Evolutionary conservation across 2,888 invertebrate species (phyloP).

Genomic region (Erebia epiphron): DNA sequence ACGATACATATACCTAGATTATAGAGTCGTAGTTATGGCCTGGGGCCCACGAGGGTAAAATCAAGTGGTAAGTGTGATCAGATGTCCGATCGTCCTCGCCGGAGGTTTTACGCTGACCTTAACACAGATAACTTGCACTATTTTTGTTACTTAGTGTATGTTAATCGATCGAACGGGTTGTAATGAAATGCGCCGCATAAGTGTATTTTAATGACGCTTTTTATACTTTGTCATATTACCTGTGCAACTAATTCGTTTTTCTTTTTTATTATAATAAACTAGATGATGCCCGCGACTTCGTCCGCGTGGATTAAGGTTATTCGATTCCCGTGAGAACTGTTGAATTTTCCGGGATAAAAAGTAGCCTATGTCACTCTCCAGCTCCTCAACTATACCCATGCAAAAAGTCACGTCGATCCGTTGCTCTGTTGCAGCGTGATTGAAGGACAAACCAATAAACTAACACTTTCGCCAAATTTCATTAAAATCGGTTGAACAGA

Average conservation of each 20-base stretch:
- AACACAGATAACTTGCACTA: conserved; percentile 26
- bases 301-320: too few species aligned
- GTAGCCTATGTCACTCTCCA: too few species aligned
- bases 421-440: too few species aligned
- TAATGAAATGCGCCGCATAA: conserved; percentile 13
- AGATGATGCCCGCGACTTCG: too few species aligned
- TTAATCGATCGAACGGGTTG: conserved; percentile 14
- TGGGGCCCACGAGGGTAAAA: not conserved
- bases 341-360: too few species aligned
- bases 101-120: conserved; percentile 28
- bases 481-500: too few species aligned
- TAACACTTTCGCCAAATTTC: too few species aligned
- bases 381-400: too few species aligned
- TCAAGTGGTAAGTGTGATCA: not conserved
- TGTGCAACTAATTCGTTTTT: not conserved
- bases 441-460: too few species aligned
- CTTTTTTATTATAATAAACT: not conserved
- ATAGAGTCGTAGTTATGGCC: not conserved
- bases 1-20: not conserved
- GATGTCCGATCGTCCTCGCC: conserved; percentile 19
- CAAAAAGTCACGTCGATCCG: too few species aligned
- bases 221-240: not conserved
- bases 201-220: conserved; percentile 1
- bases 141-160: conserved; percentile 12
- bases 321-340: too few species aligned